phyloP scores from a whole-genome alignment of 2,797 vertebrate genomes.

The Hoplostethus mediterraneus region DNA sequence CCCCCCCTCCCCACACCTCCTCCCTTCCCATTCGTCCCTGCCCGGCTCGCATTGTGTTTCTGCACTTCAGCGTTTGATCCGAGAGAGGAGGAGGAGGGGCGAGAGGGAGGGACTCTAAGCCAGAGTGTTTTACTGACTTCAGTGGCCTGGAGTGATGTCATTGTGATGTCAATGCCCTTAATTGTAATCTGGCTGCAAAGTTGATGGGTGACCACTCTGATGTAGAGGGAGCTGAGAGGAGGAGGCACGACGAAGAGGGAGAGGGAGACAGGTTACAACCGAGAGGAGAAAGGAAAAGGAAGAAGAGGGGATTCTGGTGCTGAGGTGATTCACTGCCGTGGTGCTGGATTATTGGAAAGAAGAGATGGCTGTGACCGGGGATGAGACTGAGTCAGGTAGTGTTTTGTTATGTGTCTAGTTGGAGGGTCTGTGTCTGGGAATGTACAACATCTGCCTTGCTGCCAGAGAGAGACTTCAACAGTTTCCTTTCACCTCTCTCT shows the following conservation, averaged over 20 bases:
- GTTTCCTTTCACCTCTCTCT: background rate
- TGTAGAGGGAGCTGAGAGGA: conserved; percentile 58
- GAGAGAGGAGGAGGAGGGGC: background rate
- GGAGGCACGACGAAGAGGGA: conserved; percentile 19
- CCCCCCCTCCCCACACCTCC: background rate
- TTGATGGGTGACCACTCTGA: conserved; percentile 82
- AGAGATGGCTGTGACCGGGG: conserved; percentile 94
- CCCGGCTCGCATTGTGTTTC: conserved; percentile 58
- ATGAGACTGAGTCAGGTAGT: conserved; percentile 92
- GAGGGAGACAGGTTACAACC: conserved; percentile 30
- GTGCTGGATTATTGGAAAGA: conserved; percentile 85
- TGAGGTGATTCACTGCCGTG: conserved; percentile 36
- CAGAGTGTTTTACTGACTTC: conserved; percentile 89
- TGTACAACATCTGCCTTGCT: background rate
- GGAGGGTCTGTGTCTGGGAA: background rate
- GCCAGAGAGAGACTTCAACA: background rate
- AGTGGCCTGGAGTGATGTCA: conserved; percentile 92
- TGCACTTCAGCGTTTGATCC: conserved; percentile 51
- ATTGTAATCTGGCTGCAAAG: conserved; percentile 89
- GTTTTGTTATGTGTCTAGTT: conserved; percentile 20
- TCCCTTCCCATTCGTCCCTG: conserved; percentile 13
- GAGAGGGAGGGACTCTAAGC: conserved; percentile 77
- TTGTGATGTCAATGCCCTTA: conserved; percentile 93
- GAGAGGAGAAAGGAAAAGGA: conserved; percentile 24
- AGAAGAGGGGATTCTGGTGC: conserved; percentile 10